Percentiles rank a stretch among this genome's conserved stretches.
Conservation (phyloP, 2,797 vertebrate genomes). For the Alosa sapidissima region DNA sequence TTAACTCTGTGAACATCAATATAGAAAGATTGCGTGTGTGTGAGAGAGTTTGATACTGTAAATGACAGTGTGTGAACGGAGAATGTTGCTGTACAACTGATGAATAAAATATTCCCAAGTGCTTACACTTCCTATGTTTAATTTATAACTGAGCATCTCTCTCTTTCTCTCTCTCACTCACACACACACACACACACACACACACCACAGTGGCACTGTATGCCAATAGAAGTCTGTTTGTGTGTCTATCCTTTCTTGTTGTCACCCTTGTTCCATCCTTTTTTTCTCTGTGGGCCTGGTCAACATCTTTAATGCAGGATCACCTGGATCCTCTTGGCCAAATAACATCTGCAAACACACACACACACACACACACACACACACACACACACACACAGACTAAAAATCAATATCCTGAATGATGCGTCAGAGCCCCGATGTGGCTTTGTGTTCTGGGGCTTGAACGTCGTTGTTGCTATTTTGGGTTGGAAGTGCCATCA, state of each 20-base stretch:
- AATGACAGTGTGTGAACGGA: background rate
- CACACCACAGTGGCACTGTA: background rate
- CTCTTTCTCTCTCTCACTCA: background rate
- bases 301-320: background rate
- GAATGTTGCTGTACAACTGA: background rate
- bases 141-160: background rate
- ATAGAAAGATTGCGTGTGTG: background rate
- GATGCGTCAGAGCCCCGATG: slow-evolving; percentile 10
- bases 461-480: background rate
- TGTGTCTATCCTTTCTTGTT: background rate
- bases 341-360: background rate
- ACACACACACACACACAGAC: slow-evolving; percentile 14
- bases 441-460: background rate
- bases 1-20: background rate
- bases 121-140: background rate
- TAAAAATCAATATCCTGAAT: background rate
- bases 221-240: background rate
- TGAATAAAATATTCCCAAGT: slow-evolving; percentile 23
- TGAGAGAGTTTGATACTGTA: background rate
- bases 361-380: background rate
- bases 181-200: background rate
- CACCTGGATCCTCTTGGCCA: background rate
- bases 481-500: slow-evolving; percentile 13
- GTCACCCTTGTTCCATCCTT: background rate
- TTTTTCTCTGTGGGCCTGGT: background rate